Evolutionary conservation across 1,140 invertebrate species (phyloP).

Genomic region (Calosoma granatense): DNA sequence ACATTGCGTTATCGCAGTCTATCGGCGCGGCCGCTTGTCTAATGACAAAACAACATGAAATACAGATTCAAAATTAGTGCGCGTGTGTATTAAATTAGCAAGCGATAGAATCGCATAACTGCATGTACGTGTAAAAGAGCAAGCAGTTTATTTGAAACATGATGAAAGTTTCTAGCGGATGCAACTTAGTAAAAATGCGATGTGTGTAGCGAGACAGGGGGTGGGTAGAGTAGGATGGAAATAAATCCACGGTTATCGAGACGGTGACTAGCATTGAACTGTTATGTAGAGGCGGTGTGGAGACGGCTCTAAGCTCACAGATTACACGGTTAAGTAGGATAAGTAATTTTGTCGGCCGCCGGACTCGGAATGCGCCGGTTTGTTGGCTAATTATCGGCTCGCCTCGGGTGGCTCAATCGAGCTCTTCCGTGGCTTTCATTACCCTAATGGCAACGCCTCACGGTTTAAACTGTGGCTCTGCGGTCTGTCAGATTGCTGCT

Average conservation of each 20-base stretch:
- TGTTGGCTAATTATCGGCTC: conserved; percentile 29
- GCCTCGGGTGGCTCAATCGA: conserved; percentile 19
- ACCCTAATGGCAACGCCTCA: conserved; percentile 21
- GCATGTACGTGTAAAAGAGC: not conserved
- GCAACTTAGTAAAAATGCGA: too few relatives aligned
- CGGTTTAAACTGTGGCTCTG: conserved; percentile 3
- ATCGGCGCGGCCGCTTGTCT: not conserved
- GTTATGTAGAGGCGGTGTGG: too few relatives aligned
- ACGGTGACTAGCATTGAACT: too few relatives aligned
- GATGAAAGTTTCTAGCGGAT: too few relatives aligned
- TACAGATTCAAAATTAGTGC: not conserved
- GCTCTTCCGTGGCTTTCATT: conserved; percentile 22
- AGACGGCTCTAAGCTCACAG: too few relatives aligned
- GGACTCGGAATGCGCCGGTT: too few relatives aligned
- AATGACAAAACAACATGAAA: not conserved
- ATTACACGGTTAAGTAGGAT: conserved; percentile 26
- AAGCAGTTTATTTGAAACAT: too few relatives aligned
- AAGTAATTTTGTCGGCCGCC: conserved; percentile 26
- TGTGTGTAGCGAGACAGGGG: too few relatives aligned
- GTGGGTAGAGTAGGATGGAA: too few relatives aligned
- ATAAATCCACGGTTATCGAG: too few relatives aligned
- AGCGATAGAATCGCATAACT: not conserved
- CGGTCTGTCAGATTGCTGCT: conserved; percentile 2
- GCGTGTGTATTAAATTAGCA: not conserved
- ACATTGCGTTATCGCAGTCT: not conserved